Conservation (phyloP, 2,797 vertebrate genomes). For the Aulostomus chinensis region DNA sequence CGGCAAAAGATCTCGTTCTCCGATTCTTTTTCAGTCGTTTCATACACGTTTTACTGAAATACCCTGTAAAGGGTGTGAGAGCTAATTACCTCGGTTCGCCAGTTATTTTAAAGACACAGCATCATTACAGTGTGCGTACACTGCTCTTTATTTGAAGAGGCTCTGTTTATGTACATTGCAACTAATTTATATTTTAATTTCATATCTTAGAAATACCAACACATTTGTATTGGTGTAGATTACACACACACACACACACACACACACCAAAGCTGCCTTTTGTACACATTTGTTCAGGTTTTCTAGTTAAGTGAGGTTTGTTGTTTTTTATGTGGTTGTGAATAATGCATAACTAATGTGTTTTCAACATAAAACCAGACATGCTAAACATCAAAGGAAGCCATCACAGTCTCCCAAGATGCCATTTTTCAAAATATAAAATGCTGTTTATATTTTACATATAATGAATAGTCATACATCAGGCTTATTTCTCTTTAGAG, state of each 20-base stretch:
- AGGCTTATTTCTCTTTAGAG: constrained; percentile 18
- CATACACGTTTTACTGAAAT: not conserved
- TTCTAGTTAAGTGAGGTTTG: too few species aligned
- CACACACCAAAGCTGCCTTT: too few species aligned
- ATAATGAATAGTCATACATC: constrained; percentile 16
- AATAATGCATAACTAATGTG: constrained; percentile 17
- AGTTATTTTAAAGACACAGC: not conserved
- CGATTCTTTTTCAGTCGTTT: constrained; percentile 8
- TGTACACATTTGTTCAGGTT: too few species aligned
- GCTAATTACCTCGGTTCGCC: constrained; percentile 18
- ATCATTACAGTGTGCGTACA: not conserved
- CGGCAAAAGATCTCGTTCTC: constrained; percentile 24
- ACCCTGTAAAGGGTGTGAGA: constrained; percentile 13
- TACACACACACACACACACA: too few species aligned
- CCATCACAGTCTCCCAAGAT: constrained; percentile 1
- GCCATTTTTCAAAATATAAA: not conserved
- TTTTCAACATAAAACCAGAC: constrained; percentile 11
- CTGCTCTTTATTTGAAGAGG: constrained; percentile 1
- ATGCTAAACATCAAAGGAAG: constrained; percentile 17
- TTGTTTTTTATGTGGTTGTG: constrained; percentile 1
- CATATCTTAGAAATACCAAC: not conserved
- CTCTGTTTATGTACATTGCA: constrained; percentile 1
- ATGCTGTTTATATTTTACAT: too few species aligned
- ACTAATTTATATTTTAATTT: constrained; percentile 6
- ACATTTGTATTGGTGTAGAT: too few species aligned